Percentiles rank a stretch among this genome's conserved stretches.
These are phyloP conservation scores for Drosophila eohydei DNA, from an alignment of 2,888 invertebrate genomes.

Conservation along the genomic window DNA sequence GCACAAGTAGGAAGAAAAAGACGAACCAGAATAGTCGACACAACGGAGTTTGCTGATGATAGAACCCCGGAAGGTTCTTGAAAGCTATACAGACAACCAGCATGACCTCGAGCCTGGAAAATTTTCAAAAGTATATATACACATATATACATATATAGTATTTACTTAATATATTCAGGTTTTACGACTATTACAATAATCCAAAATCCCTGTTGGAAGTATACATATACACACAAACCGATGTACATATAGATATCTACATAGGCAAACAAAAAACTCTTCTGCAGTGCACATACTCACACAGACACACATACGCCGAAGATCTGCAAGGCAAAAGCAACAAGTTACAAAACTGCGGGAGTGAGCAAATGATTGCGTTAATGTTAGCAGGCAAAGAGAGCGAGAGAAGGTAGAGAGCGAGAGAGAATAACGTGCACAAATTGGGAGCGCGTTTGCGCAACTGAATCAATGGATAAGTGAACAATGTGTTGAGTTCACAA, in stretches of 20 bases:
- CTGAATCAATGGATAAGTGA: conserved; percentile 54
- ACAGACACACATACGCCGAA: conserved; percentile 1
- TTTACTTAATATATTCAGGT: not conserved
- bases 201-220: conserved; percentile 3
- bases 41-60: not conserved
- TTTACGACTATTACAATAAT: not conserved
- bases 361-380: conserved; percentile 6
- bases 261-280: conserved; percentile 5
- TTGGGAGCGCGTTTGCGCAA: conserved; percentile 66
- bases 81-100: conserved; percentile 2
- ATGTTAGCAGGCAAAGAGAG: conserved; percentile 5
- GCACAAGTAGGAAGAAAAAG: not conserved
- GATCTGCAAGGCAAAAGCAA: conserved; percentile 54
- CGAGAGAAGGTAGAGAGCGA: conserved; percentile 2
- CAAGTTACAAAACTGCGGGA: conserved; percentile 51
- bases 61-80: conserved; percentile 1
- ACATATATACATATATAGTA: not conserved
- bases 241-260: not conserved
- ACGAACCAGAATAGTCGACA: not conserved
- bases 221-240: not conserved
- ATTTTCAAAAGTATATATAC: not conserved
- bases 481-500: conserved; percentile 40
- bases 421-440: conserved; percentile 15
- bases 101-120: not conserved
- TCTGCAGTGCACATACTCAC: conserved; percentile 2